Evolutionary conservation across 2,888 invertebrate genomes (phyloP).

Genomic region (Pseudanteris insignis): DNA sequence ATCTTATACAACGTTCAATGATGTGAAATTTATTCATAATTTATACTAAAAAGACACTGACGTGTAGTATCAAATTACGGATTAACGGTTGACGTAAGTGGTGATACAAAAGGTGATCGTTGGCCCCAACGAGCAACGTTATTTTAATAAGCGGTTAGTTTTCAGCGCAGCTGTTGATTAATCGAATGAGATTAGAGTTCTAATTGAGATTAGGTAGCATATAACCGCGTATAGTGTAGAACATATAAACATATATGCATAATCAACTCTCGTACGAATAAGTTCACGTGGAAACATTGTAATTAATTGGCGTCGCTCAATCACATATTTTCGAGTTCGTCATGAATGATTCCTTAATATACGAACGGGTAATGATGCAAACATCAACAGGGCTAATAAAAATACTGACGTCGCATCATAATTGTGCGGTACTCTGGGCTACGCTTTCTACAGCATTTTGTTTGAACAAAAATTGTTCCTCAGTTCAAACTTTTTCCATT

Average conservation of each 20-base stretch:
- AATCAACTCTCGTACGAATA: neutral
- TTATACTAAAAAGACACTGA: no score
- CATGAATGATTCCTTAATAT: neutral
- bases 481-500: neutral
- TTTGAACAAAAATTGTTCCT: neutral
- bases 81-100: constrained; percentile 11
- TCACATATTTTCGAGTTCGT: neutral
- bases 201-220: constrained; percentile 30
- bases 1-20: no score
- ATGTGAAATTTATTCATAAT: no score
- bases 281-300: constrained; percentile 3
- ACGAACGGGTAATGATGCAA: constrained; percentile 1
- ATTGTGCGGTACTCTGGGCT: neutral
- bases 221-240: neutral
- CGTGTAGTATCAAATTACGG: neutral
- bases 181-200: constrained; percentile 34
- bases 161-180: constrained; percentile 26
- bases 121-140: constrained; percentile 26
- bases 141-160: constrained; percentile 39
- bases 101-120: constrained; percentile 17
- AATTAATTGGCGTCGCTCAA: constrained; percentile 10
- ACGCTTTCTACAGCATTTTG: neutral
- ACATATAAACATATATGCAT: constrained; percentile 4
- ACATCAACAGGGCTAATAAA: neutral
- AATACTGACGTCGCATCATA: neutral